phyloP scores from a whole-genome alignment of 1,140 invertebrate genomes.

The Diachasma alloeum region DNA sequence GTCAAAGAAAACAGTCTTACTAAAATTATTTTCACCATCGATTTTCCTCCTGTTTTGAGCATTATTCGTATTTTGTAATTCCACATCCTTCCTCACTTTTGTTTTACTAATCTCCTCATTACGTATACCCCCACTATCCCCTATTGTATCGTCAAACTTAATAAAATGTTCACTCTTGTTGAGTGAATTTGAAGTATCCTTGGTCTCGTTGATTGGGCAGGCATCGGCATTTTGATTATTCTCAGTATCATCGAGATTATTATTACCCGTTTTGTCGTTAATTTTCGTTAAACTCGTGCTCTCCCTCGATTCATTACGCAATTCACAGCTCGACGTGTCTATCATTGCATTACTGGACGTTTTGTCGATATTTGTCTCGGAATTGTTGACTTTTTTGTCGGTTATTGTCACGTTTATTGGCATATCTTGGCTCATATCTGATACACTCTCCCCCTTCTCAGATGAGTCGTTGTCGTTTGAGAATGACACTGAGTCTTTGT shows the following conservation, averaged over 20 bases:
- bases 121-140: constrained; percentile 45
- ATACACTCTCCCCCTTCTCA: constrained; percentile 46
- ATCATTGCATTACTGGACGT: constrained; percentile 30
- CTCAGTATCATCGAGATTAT: constrained; percentile 39
- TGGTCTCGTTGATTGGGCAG: constrained; percentile 38
- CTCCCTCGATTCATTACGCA: constrained; percentile 47
- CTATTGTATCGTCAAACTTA: constrained; percentile 51
- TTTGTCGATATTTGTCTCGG: constrained; percentile 16
- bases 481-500: constrained; percentile 45
- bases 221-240: constrained; percentile 34
- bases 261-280: constrained; percentile 42
- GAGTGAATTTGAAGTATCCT: constrained; percentile 41
- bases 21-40: constrained; percentile 47
- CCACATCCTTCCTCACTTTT: constrained; percentile 42
- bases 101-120: constrained; percentile 49
- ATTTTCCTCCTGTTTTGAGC: constrained; percentile 52
- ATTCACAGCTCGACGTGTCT: constrained; percentile 42
- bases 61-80: constrained; percentile 53
- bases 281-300: constrained; percentile 26
- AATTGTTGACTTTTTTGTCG: constrained; percentile 47
- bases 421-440: constrained; percentile 45
- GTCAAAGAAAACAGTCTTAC: constrained; percentile 58
- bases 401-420: constrained; percentile 61
- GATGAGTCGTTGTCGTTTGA: constrained; percentile 51
- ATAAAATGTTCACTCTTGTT: constrained; percentile 52